A percentile compares a stretch with the other conserved stretches of the same genome.
phyloP scores from a whole-genome alignment of 2,888 invertebrate species.

The Sinopyrophorus schimmeli region DNA sequence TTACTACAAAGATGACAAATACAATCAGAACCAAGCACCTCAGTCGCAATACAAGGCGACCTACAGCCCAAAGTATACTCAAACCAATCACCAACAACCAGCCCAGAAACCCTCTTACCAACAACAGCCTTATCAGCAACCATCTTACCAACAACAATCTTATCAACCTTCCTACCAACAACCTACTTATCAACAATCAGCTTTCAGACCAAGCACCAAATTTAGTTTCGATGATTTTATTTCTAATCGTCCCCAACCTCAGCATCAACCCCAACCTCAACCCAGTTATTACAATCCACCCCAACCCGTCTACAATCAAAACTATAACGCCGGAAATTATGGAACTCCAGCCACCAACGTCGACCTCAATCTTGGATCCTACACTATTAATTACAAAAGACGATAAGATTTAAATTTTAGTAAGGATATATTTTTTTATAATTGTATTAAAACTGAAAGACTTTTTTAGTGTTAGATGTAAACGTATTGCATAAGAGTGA shows the following conservation, averaged over 20 bases:
- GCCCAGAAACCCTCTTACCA: conserved; percentile 40
- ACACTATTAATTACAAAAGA: conserved; percentile 69
- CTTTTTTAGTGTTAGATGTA: too few species aligned
- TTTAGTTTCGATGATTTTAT: conserved; percentile 45
- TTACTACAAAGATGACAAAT: conserved; percentile 70
- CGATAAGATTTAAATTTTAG: conserved; percentile 25
- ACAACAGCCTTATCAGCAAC: conserved; percentile 33
- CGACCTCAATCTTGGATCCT: conserved; percentile 75
- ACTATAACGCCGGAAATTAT: conserved; percentile 39
- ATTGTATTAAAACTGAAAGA: background rate
- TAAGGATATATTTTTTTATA: background rate
- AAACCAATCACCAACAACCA: conserved; percentile 40
- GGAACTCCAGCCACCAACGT: conserved; percentile 76
- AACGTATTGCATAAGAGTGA: too few species aligned
- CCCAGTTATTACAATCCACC: conserved; percentile 41
- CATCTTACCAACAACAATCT: conserved; percentile 38
- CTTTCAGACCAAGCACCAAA: conserved; percentile 48
- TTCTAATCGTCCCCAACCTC: conserved; percentile 17
- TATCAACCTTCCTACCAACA: conserved; percentile 40
- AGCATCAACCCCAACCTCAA: conserved; percentile 26
- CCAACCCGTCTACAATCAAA: conserved; percentile 39
- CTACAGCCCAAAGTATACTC: conserved; percentile 34
- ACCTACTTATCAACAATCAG: conserved; percentile 34
- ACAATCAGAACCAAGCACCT: conserved; percentile 41
- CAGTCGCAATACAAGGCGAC: conserved; percentile 46